Base-by-base conservation (phyloP, 1,140 invertebrate species). In the Meloidogyne hapla region DNA sequence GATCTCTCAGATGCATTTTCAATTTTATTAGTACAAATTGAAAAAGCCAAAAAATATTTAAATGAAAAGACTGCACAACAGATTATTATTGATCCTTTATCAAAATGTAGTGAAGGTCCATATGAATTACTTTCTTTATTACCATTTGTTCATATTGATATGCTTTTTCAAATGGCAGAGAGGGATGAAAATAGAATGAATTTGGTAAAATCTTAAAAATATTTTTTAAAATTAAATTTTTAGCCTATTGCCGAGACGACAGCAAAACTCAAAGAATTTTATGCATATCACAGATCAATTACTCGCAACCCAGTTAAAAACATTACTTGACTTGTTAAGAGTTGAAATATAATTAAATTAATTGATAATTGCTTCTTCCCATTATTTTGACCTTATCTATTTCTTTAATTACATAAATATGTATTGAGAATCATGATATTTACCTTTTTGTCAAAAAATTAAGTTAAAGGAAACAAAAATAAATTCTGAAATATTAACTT, bases 1-100 rank as follows among this genome's bases (percentile, higher is more conserved):
- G 80, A 81, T 40, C 61, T 81, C 9, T 21, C 33, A 10, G 69
- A 83, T 38, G 80, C 80, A 23, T 80, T 81, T 42, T 63, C 10
- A 13, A 18, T 74, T 18, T 62, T 83, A 2, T 40, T 64, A 15
- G 23, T 23, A 9, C 68, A 79, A 18, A 69, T 81, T 13, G 81
- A 81, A 38, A n/a, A 23, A 9, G 18, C 33, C 0, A 80, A 62
- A n/a, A 77, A 28, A 45, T 40, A 33, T 45, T 26, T 70, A 15
- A 77, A 33, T 6, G 66, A 48, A 26, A 62, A 67, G n/a, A 28
- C 67, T 21, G 23, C 73, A 12, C n/a, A 28, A 18, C 26, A 40
- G 40, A 67, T 78, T 56, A 56, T 45, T 33, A 12, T 18, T n/a
- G 23, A 78, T 33, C 28, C 62, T 23, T 45, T 38, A 74, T 18